A percentile compares a stretch with the other conserved stretches of the same genome.
Evolutionary conservation across 2,797 vertebrate species (phyloP).

Genomic region (Sciaenops ocellatus): DNA sequence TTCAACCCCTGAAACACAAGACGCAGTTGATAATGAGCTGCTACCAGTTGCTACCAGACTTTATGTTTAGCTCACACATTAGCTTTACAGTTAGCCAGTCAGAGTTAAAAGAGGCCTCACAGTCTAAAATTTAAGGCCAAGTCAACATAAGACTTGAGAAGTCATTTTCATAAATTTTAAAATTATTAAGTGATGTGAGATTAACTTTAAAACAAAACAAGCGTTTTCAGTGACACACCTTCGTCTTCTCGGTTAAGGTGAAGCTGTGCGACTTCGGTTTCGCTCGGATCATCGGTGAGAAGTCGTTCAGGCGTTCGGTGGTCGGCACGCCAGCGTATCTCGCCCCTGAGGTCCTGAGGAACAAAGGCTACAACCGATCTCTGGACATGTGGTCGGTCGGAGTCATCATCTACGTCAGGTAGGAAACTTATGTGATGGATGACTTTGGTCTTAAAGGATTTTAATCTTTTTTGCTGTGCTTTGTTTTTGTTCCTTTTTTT

Average conservation of each 20-base stretch:
- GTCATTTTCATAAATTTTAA: too few species aligned
- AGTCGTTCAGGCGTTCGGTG: slow-evolving; percentile 95
- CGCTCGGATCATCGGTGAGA: slow-evolving; percentile 97
- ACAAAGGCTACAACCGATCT: slow-evolving; percentile 97
- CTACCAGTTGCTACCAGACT: too few species aligned
- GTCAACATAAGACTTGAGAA: too few species aligned
- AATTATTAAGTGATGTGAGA: too few species aligned
- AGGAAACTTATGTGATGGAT: background rate
- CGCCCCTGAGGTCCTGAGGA: slow-evolving; percentile 95
- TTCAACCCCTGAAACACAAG: too few species aligned
- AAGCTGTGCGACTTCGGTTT: slow-evolving; percentile 98
- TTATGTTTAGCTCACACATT: too few species aligned
- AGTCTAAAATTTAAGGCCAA: too few species aligned
- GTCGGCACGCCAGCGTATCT: slow-evolving; percentile 97
- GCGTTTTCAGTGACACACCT: background rate
- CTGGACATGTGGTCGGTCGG: slow-evolving; percentile 99
- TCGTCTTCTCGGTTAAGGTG: slow-evolving; percentile 82
- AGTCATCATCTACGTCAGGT: slow-evolving; percentile 95
- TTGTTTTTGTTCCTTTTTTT: background rate
- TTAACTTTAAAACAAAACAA: background rate
- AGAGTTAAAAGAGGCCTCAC: too few species aligned
- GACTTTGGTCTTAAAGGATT: too few species aligned
- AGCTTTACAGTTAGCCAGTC: too few species aligned
- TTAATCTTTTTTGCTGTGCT: background rate
- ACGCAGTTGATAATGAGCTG: too few species aligned